These are phyloP conservation scores for Nemoura dubitans DNA, from an alignment of 2,888 invertebrate genomes.

Conservation along the genomic window DNA sequence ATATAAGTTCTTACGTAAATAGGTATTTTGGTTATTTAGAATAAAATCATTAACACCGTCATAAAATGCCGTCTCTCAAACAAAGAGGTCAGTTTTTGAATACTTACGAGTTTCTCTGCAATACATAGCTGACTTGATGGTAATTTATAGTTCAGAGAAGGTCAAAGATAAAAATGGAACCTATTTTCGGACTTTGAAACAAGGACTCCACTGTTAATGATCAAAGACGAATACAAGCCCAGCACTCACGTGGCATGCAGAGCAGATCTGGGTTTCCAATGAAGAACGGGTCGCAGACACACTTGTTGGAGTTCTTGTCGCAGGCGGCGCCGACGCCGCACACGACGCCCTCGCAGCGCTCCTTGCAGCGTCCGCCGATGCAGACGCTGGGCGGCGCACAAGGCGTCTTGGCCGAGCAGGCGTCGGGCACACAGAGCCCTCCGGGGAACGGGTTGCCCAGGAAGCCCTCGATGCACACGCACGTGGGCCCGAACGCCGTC, in stretches of 20 bases:
- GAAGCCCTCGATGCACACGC: conserved; percentile 86
- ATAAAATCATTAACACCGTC: too few species aligned
- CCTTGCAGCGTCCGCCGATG: conserved; percentile 87
- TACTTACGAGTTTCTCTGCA: too few species aligned
- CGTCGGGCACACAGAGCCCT: conserved; percentile 82
- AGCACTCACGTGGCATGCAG: conserved; percentile 88
- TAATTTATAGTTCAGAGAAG: too few species aligned
- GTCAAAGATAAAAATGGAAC: too few species aligned
- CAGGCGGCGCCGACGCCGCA: conserved; percentile 91
- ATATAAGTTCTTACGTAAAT: too few species aligned
- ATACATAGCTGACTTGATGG: too few species aligned
- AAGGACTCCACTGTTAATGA: too few species aligned
- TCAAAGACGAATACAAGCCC: neutral
- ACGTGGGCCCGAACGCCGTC: conserved; percentile 84
- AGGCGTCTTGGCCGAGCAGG: conserved; percentile 79
- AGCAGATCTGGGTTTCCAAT: conserved; percentile 88
- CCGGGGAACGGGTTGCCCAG: conserved; percentile 93
- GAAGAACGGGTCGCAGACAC: conserved; percentile 87
- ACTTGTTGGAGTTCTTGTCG: conserved; percentile 80
- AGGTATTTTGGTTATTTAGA: too few species aligned
- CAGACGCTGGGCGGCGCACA: conserved; percentile 84
- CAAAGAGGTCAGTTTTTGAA: too few species aligned
- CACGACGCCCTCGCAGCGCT: conserved; percentile 85
- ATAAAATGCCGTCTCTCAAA: too few species aligned
- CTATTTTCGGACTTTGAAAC: too few species aligned